These are phyloP conservation scores for Acipenser oxyrinchus DNA, from an alignment of 2,797 vertebrate genomes.

Conservation along the genomic window DNA sequence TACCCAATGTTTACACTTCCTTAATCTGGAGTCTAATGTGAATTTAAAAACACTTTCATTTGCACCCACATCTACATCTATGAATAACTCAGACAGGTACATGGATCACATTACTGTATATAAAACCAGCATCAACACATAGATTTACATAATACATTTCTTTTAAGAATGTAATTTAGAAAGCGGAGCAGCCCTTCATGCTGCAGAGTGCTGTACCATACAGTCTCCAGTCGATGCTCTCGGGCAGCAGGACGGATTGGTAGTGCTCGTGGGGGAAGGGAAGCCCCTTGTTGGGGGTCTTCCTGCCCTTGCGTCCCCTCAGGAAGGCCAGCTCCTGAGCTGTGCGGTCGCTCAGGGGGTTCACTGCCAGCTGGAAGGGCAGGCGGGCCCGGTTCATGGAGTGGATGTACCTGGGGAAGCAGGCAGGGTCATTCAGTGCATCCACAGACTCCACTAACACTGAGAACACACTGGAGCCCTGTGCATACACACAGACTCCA, in stretches of 20 bases:
- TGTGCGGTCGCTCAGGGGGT: constrained; percentile 63
- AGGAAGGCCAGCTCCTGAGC: constrained; percentile 50
- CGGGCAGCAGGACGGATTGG: constrained; percentile 41
- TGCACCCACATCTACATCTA: too few relatives aligned
- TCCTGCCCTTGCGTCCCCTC: constrained; percentile 45
- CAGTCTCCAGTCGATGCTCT: constrained; percentile 66
- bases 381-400: constrained; percentile 65
- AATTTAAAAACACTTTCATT: too few relatives aligned
- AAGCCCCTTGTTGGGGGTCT: constrained; percentile 49
- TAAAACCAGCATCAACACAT: too few relatives aligned
- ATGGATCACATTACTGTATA: too few relatives aligned
- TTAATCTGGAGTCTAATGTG: too few relatives aligned
- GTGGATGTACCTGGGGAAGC: constrained; percentile 54
- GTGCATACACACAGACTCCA: too few relatives aligned
- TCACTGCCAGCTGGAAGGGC: constrained; percentile 58
- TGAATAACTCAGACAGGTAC: too few relatives aligned
- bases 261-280: constrained; percentile 47
- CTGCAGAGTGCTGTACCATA: constrained; percentile 41
- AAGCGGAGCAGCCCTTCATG: background rate
- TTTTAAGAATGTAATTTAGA: background rate
- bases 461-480: too few relatives aligned
- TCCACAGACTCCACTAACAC: too few relatives aligned
- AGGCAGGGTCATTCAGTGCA: background rate
- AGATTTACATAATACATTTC: too few relatives aligned
- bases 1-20: too few relatives aligned